phyloP scores from a whole-genome alignment of 2,797 vertebrate genomes.

The Eulemur albifrons region DNA sequence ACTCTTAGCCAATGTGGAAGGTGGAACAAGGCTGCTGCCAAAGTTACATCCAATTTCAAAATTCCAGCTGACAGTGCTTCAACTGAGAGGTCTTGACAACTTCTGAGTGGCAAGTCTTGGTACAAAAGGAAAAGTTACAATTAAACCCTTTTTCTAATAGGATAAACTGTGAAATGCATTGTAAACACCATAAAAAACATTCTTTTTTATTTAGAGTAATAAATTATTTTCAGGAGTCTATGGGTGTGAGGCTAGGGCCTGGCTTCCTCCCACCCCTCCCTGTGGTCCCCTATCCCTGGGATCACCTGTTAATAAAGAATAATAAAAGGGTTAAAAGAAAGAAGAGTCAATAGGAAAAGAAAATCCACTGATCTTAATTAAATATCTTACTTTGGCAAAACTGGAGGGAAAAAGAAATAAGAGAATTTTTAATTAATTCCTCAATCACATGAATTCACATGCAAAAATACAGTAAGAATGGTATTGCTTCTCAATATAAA shows the following conservation, averaged over 20 bases:
- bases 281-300: background rate
- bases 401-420: background rate
- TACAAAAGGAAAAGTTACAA: background rate
- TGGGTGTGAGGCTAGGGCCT: background rate
- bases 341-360: background rate
- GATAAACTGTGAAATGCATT: background rate
- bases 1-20: background rate
- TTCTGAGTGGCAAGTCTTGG: background rate
- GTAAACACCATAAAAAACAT: background rate
- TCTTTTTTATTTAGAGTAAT: background rate
- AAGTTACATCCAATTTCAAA: background rate
- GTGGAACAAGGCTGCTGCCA: background rate
- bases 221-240: conserved; percentile 5
- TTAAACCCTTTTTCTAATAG: background rate
- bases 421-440: conserved; percentile 1
- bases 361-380: background rate
- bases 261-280: too few relatives aligned
- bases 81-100: background rate
- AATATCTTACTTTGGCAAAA: conserved; percentile 26
- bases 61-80: background rate
- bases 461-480: background rate
- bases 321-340: background rate
- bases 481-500: background rate
- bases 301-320: background rate
- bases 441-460: background rate